Evolutionary conservation across 2,113 vertebrate species (phyloP).

Genomic region (Nansenia antarctica): DNA sequence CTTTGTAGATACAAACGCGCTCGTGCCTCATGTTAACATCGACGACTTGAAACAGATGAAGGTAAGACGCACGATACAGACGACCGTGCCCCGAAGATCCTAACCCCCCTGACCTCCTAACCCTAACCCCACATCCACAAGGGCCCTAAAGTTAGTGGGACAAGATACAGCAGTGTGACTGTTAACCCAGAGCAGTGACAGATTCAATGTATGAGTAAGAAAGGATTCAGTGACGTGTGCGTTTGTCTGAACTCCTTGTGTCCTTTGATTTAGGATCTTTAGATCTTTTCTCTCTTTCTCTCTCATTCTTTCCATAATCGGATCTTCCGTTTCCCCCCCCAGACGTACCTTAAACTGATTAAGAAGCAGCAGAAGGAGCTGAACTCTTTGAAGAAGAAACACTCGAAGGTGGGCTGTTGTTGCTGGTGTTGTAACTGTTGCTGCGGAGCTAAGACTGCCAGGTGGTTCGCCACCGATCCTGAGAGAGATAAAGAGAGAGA

Average conservation of each 20-base stretch:
- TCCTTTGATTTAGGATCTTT: background rate
- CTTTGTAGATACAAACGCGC: slow-evolving; percentile 81
- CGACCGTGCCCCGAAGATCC: no score
- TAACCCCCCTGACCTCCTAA: no score
- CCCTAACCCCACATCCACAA: background rate
- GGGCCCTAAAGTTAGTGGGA: background rate
- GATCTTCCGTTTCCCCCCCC: slow-evolving; percentile 20
- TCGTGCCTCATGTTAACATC: slow-evolving; percentile 93
- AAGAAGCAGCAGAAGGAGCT: slow-evolving; percentile 99
- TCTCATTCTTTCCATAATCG: background rate
- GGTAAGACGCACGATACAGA: no score
- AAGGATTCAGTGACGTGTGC: background rate
- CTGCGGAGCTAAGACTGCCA: background rate
- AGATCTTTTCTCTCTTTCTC: no score
- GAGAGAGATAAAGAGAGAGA: slow-evolving; percentile 2
- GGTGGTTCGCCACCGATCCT: slow-evolving; percentile 37
- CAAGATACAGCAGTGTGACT: background rate
- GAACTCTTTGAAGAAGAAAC: slow-evolving; percentile 92
- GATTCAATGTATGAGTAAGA: background rate
- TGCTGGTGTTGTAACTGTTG: background rate
- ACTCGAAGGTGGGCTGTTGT: slow-evolving; percentile 84
- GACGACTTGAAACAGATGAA: slow-evolving; percentile 99
- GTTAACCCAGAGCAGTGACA: background rate
- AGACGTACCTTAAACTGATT: slow-evolving; percentile 93
- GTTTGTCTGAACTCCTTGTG: background rate